Base-by-base conservation (phyloP, 1,140 invertebrate genomes). In the Trissolcus basalis region DNA sequence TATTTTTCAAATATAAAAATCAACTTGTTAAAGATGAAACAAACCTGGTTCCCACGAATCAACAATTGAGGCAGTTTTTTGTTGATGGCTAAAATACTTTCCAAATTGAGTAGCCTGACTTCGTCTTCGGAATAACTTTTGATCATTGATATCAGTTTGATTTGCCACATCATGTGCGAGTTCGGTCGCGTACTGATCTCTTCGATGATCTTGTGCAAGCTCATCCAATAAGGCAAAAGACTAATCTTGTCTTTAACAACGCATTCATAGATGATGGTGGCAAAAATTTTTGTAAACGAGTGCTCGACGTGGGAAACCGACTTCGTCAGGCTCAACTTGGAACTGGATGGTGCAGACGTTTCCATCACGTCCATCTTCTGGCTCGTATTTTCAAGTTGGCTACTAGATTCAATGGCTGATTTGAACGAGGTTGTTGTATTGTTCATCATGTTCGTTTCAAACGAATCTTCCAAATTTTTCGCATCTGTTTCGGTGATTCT, bases 211-310 rank as follows among this genome's bases (percentile, higher is more conserved):
- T 94, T 93, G 60, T 93, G 86, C 50, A 95, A 90, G 11, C 90
- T 90, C 4, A 93, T 88, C 90, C 93, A 95, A 58, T 94, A 90
- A 4, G 93, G 92, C 65, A 97, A 84, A 13, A 95, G 90, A 80
- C 93, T 93, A 53, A 96, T 87, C 83, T 96, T 96, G 86, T 98
- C 96, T 81, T 93, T 93, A 0, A 95, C 92, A 0, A 96, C 93
- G 68, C 95, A 96, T 83, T 97, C 95, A 80, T 96, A 96, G 33
- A 95, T 92, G 16, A 96, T 87, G 80, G 92, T 91, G 27, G 93
- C 93, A 35, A 97, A 86, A 11, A 91, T 89, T 82, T 96, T 93
- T 35, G 92, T 85, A 60, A 92, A 90, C 12, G 91, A 83, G 59
- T 86, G 84, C 81, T 92, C 91, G 39, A 89, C 89, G 27, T 90